Evolutionary conservation across 2,113 vertebrate genomes (phyloP).

Genomic region (Protobothrops mucrosquamatus): DNA sequence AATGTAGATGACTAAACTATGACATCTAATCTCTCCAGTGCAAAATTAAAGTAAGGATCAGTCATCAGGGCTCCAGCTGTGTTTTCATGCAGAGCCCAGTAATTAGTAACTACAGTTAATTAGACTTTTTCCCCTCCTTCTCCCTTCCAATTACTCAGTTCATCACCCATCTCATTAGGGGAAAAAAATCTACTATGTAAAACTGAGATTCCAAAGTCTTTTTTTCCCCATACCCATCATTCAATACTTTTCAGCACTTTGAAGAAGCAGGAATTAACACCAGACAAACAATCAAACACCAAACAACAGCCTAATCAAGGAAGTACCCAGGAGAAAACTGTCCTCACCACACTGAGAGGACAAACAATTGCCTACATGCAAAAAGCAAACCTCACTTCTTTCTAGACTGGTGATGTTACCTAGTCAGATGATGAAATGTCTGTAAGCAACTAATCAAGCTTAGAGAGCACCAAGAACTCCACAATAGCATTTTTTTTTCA

Average conservation of each 20-base stretch:
- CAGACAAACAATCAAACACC: not conserved
- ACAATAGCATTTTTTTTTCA: not conserved
- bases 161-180: not conserved
- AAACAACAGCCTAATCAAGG: not conserved
- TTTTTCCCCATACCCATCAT: not conserved
- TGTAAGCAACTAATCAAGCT: not conserved
- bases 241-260: not conserved
- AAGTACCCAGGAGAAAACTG: not conserved
- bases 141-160: not conserved
- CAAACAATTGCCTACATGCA: not conserved
- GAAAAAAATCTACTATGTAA: not conserved
- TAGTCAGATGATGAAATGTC: not conserved
- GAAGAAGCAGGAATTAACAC: not conserved
- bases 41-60: not conserved
- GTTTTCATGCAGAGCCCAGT: constrained; percentile 12
- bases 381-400: not conserved
- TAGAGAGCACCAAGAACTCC: not conserved
- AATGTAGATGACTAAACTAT: not conserved
- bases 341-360: not conserved
- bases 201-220: not conserved
- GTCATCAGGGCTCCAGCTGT: constrained; percentile 5
- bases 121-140: not conserved
- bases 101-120: constrained; percentile 28
- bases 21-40: not conserved
- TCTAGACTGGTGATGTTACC: not conserved